Conservation (phyloP, 2,888 invertebrate species). For the Empis livida region DNA sequence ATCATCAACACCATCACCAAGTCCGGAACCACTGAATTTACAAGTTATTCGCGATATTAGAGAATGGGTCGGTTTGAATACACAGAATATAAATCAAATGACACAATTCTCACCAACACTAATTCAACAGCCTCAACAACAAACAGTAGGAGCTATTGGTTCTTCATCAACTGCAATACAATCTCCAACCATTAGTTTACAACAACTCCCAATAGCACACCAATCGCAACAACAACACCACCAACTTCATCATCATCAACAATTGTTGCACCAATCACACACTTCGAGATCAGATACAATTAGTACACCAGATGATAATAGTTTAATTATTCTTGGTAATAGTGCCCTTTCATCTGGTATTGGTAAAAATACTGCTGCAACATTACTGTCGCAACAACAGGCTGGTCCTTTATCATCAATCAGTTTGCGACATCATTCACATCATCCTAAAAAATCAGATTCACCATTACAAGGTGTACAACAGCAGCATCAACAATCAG, state of each 20-base stretch:
- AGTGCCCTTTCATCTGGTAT: too few relatives aligned
- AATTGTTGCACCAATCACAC: constrained; percentile 7
- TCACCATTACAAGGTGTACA: constrained; percentile 9
- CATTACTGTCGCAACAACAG: too few relatives aligned
- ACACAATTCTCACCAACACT: constrained; percentile 1
- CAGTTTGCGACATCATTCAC: too few relatives aligned
- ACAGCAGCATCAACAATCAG: constrained; percentile 20
- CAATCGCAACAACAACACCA: constrained; percentile 10
- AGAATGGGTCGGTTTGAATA: neutral
- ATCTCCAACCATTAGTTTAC: neutral
- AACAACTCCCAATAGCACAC: neutral
- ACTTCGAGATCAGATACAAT: neutral
- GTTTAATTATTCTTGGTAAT: too few relatives aligned
- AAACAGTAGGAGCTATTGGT: neutral
- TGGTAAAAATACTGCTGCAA: too few relatives aligned
- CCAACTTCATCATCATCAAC: constrained; percentile 14
- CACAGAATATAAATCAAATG: neutral
- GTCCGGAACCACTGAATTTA: neutral
- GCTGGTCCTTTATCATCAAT: too few relatives aligned
- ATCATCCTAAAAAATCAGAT: constrained; percentile 1
- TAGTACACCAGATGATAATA: neutral
- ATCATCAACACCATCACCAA: constrained; percentile 4
- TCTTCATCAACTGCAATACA: neutral
- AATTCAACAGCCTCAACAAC: constrained; percentile 11
- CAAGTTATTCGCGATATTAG: neutral